Base-by-base conservation (phyloP, 2,888 invertebrate species). In the Myathropa florea region DNA sequence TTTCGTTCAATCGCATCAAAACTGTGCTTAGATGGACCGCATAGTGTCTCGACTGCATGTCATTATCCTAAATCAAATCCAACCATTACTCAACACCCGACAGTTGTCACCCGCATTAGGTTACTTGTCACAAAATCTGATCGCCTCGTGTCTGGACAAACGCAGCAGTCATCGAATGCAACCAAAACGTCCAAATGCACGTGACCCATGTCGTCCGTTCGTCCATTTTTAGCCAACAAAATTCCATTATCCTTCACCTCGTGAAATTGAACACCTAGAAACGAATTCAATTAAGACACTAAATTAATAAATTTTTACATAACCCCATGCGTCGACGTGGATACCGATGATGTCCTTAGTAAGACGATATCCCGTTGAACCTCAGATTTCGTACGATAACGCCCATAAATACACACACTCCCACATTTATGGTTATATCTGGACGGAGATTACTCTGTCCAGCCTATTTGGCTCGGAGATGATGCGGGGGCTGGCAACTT, bases 301-400 rank as follows among this genome's bases (percentile, higher is more conserved):
- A 55, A 73, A 73, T 64, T 57, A 33, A 72, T 64, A 64, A 63
- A 55, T 46, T 71, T 70, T 61, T 46, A 14, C 73, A 26, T 64
- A 57, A 57, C 14, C 12, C 12, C 57, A 23, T 24, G 12, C 24
- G 24, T 10, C 9, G 4, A 53, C 9, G 23, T 4, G 23, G 21
- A 21, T n/a, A n/a, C n/a, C n/a, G n/a, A n/a, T n/a, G n/a, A n/a
- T 46, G 65, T 75, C 75, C 65, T 59, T 23, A 64, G 60, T 39
- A 60, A 67, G 46, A 76, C 30, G 46, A 76, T 76, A 60, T 30
- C 28, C 39, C 67, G 60, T 46, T 76, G 59, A 76, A 76, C 67
- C 60, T 39, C 28, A 57, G 60, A 36, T 75, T 4, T 33, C 64
- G 6, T 46, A 7, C 9, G 3, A 55, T 36, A 60, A 18, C 46